Evolutionary conservation across 2,797 vertebrate species (phyloP), one percentile per base, ranked within the genome.

Genomic region (Meda fulgida): DNA sequence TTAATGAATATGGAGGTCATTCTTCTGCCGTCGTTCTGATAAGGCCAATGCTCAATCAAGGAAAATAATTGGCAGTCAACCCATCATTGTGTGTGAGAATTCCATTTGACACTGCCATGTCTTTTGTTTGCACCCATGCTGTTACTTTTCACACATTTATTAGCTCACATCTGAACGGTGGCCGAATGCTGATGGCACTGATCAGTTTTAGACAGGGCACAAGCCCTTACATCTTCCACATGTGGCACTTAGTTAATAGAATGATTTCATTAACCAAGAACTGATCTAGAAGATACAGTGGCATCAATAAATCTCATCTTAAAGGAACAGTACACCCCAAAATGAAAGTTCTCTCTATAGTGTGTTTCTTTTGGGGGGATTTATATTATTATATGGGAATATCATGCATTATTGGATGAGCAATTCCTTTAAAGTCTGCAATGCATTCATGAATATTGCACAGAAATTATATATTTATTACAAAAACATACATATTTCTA

Each of bases 61-160:
- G 51, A 84, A 86, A 80, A 81, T 83, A 84, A 83, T 79, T 71
- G 69, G 19, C 66, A 70, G 46, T 66, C 51, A 40, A 10, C 34
- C 71, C 69, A 29, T 83, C 77, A 55, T 73, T 67, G 76, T 70
- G 36, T 83, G 65, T 65, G 29, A 78, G 71, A 51, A 82, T 78
- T 79, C 43, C 48, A 65, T 65, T 78, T 70, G 75, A 78, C 43
- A 65, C 60, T 13, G 34, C 43, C 51, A 31, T 71, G 75, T 86
- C 29, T 78, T 86, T 78, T 67, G 46, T 80, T 66, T 73, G 34
- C 81, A 53, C 76, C 58, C 34, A n/a, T 73, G 34, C 67, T 66
- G 46, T 48, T 31, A 80, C n/a, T 26, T 26, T 19, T 78, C 21
- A 78, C 16, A 75, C 36, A 43, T 43, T 78, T 31, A 73, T 81